Conservation (phyloP, 2,888 invertebrate species). For the Seladonia tumulorum region DNA sequence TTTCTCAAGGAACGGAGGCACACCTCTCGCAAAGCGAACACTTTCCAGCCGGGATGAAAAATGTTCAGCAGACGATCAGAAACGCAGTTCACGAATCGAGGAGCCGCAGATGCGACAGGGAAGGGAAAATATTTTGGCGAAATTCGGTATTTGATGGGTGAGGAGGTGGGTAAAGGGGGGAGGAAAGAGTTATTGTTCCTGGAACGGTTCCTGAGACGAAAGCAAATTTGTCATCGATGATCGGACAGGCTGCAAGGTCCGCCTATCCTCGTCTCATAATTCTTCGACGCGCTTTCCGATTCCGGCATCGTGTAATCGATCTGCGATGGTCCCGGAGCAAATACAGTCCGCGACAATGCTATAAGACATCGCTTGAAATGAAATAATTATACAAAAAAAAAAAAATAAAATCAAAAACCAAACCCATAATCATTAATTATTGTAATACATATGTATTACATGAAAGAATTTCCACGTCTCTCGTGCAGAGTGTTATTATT, state of each 20-base stretch:
- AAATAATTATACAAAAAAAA: too few species aligned
- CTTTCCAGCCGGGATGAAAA: background rate
- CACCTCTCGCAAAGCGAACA: background rate
- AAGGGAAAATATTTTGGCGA: background rate
- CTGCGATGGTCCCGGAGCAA: slow-evolving; percentile 39
- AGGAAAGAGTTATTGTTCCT: background rate
- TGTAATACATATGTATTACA: too few species aligned
- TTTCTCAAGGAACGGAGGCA: background rate
- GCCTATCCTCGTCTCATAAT: slow-evolving; percentile 60
- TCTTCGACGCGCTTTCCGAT: slow-evolving; percentile 66
- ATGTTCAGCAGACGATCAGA: background rate
- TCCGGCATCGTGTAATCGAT: slow-evolving; percentile 47
- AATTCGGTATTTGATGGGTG: background rate
- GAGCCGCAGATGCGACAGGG: background rate
- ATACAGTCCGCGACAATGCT: too few species aligned
- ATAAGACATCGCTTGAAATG: too few species aligned
- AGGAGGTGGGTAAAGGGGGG: too few species aligned
- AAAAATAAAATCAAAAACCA: too few species aligned
- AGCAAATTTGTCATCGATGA: slow-evolving; percentile 76
- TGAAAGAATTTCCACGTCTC: too few species aligned
- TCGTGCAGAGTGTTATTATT: too few species aligned
- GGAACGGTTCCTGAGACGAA: slow-evolving; percentile 51
- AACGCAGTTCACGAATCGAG: background rate
- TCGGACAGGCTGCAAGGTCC: slow-evolving; percentile 54
- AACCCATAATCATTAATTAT: too few species aligned